These are phyloP conservation scores for Thaumetopoea pityocampa DNA, from an alignment of 1,140 invertebrate genomes.

Conservation along the genomic window DNA sequence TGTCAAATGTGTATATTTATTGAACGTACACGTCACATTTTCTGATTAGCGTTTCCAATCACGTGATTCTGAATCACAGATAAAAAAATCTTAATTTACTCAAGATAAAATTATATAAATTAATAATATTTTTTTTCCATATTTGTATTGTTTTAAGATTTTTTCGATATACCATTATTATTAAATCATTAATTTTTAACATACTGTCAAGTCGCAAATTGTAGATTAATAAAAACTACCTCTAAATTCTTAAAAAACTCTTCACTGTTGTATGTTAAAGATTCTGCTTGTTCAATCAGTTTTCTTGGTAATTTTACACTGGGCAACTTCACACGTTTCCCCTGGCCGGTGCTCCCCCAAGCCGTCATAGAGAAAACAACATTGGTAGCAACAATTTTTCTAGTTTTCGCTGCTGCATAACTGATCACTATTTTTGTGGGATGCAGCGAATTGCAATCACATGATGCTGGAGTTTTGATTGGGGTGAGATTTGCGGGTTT, in stretches of 20 bases:
- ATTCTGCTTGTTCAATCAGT: constrained; percentile 32
- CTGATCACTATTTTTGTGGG: constrained; percentile 53
- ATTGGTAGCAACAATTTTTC: constrained; percentile 47
- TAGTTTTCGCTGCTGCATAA: constrained; percentile 45
- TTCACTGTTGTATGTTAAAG: constrained; percentile 39
- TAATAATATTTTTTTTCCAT: too few relatives aligned
- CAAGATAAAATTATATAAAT: too few relatives aligned
- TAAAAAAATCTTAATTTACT: too few relatives aligned
- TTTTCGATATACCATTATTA: too few relatives aligned
- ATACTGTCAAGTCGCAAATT: too few relatives aligned
- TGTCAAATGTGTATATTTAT: too few relatives aligned
- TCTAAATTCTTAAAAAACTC: constrained; percentile 67
- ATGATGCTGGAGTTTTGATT: constrained; percentile 19
- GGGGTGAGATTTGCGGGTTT: constrained; percentile 32
- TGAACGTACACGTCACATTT: too few relatives aligned
- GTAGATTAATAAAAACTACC: too few relatives aligned
- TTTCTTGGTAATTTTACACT: constrained; percentile 38
- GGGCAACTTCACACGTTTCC: constrained; percentile 50
- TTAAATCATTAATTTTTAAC: too few relatives aligned
- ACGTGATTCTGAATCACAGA: too few relatives aligned
- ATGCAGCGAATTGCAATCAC: constrained; percentile 52
- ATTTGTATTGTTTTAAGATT: too few relatives aligned
- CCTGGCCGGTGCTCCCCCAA: constrained; percentile 38
- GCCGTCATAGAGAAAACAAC: constrained; percentile 47
- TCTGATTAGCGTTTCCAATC: too few relatives aligned